Evolutionary conservation across 1,140 invertebrate species (phyloP).

Genomic region (Neodiprion virginianus): DNA sequence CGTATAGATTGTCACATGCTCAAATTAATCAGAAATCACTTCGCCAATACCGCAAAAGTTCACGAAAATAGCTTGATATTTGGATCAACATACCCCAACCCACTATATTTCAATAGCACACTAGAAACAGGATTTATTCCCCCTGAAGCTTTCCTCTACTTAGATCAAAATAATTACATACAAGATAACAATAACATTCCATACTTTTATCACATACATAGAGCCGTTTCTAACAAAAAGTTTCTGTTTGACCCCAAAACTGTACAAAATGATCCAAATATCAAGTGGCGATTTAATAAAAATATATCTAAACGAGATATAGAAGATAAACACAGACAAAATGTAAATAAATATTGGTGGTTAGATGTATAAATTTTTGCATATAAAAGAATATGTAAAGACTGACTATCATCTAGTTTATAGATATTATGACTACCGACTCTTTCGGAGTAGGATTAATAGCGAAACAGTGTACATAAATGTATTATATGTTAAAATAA

Average conservation of each 20-base stretch:
- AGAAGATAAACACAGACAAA: too few relatives aligned
- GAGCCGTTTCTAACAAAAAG: background rate
- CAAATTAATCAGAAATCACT: constrained; percentile 24
- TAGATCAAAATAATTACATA: constrained; percentile 5
- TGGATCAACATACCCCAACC: background rate
- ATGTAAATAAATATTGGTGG: too few relatives aligned
- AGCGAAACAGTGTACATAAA: too few relatives aligned
- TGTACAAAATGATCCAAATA: too few relatives aligned
- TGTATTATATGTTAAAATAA: too few relatives aligned
- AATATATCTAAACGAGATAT: too few relatives aligned
- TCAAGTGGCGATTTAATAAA: too few relatives aligned
- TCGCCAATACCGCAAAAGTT: background rate
- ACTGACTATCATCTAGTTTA: too few relatives aligned
- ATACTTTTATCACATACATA: constrained; percentile 8
- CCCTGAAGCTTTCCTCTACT: constrained; percentile 13
- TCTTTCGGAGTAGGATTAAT: too few relatives aligned
- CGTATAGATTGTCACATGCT: constrained; percentile 29
- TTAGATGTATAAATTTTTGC: too few relatives aligned
- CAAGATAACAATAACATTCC: constrained; percentile 10
- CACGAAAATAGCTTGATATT: constrained; percentile 3
- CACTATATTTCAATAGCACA: background rate
- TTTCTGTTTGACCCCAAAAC: background rate
- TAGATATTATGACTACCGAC: too few relatives aligned
- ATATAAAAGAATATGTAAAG: too few relatives aligned
- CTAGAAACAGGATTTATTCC: constrained; percentile 8